These are phyloP conservation scores for Gasteruption jaculator DNA, from an alignment of 2,888 invertebrate genomes.

Conservation along the genomic window DNA sequence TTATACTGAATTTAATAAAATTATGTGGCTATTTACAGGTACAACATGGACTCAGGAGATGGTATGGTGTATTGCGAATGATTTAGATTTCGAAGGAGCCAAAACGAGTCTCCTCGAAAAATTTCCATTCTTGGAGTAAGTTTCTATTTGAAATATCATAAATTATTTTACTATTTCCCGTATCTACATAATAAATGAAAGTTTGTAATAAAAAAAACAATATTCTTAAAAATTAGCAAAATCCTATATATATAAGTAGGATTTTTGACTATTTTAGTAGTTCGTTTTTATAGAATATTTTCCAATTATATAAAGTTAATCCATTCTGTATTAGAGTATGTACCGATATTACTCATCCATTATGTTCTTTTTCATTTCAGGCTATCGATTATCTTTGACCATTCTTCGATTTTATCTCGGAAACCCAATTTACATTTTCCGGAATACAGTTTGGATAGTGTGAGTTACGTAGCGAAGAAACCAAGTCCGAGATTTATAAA, in stretches of 20 bases:
- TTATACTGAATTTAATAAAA: background rate
- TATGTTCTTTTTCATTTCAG: too few species aligned
- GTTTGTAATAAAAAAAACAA: background rate
- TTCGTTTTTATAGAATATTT: background rate
- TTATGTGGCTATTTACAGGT: constrained; percentile 54
- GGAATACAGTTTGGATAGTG: constrained; percentile 32
- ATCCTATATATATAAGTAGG: background rate
- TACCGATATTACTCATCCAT: too few species aligned
- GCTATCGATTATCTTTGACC: constrained; percentile 47
- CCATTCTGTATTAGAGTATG: too few species aligned
- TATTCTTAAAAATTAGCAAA: constrained; percentile 58
- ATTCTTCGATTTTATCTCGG: constrained; percentile 38
- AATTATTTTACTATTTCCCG: background rate
- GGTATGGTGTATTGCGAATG: constrained; percentile 65
- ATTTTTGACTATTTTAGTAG: background rate
- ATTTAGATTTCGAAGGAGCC: constrained; percentile 60
- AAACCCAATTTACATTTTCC: constrained; percentile 33
- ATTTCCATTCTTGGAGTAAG: constrained; percentile 71
- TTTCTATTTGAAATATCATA: constrained; percentile 22
- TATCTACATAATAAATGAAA: background rate
- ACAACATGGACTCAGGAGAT: constrained; percentile 79
- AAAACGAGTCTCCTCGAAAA: constrained; percentile 57
- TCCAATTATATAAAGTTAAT: too few species aligned
- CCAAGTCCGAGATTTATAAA: constrained; percentile 60
- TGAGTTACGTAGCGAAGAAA: constrained; percentile 44